These are phyloP conservation scores for Falcaria lacertinaria DNA, from an alignment of 2,888 invertebrate genomes.

Conservation along the genomic window DNA sequence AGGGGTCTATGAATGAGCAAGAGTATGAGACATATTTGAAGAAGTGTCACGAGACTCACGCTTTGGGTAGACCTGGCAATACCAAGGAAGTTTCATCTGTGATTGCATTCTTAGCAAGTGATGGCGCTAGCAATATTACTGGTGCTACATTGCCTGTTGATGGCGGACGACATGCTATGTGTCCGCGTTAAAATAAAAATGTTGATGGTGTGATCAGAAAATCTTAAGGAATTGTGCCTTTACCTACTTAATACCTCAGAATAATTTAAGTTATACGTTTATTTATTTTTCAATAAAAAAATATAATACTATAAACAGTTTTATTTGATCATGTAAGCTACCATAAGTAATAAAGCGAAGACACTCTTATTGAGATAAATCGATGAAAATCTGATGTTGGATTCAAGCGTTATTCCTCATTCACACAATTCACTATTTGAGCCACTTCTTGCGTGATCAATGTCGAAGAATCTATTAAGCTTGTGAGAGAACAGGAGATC, in stretches of 20 bases:
- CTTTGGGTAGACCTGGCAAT: constrained; percentile 90
- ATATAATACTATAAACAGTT: neutral
- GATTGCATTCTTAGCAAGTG: constrained; percentile 93
- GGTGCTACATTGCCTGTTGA: constrained; percentile 90
- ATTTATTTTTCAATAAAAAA: neutral
- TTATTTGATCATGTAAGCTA: neutral
- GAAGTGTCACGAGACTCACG: constrained; percentile 90
- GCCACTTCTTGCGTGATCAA: constrained; percentile 29
- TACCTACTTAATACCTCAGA: neutral
- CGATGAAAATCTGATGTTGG: too few species aligned
- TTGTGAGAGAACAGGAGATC: constrained; percentile 33
- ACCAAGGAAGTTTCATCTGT: constrained; percentile 91
- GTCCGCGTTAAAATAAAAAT: constrained; percentile 81
- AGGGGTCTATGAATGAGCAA: constrained; percentile 85
- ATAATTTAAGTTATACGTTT: neutral
- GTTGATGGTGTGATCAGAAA: neutral
- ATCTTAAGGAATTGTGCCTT: neutral
- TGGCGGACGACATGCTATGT: constrained; percentile 92
- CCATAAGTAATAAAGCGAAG: too few species aligned
- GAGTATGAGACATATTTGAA: constrained; percentile 89
- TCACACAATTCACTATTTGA: constrained; percentile 32
- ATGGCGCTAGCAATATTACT: constrained; percentile 89
- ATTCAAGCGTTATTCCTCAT: constrained; percentile 12
- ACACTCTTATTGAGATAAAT: too few species aligned
- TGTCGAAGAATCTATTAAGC: constrained; percentile 33